These are phyloP conservation scores for Xiphydria camelus DNA, from an alignment of 2,888 invertebrate genomes.

Conservation along the genomic window DNA sequence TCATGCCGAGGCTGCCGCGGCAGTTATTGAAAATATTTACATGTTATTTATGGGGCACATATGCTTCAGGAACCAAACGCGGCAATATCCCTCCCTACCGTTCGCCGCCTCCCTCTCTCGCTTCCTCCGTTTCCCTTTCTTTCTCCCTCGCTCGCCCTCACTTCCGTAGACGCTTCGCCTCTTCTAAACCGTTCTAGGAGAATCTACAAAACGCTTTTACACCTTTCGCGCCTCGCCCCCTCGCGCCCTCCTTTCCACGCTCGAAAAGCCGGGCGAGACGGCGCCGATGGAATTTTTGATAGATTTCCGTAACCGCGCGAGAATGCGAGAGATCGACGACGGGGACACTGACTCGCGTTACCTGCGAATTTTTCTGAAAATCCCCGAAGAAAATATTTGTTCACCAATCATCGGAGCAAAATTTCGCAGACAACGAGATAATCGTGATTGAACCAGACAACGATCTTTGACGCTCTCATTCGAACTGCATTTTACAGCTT, in stretches of 20 bases:
- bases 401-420: too few relatives aligned
- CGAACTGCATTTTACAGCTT: too few relatives aligned
- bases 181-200: conserved; percentile 20
- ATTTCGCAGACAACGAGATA: too few relatives aligned
- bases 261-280: conserved; percentile 7
- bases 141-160: conserved; percentile 9
- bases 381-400: too few relatives aligned
- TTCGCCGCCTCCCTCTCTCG: conserved; percentile 10
- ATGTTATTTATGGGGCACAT: conserved; percentile 54
- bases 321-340: too few relatives aligned
- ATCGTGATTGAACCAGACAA: too few relatives aligned
- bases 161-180: conserved; percentile 4
- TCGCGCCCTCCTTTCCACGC: conserved; percentile 11
- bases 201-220: conserved; percentile 35
- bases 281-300: conserved; percentile 24
- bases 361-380: too few relatives aligned
- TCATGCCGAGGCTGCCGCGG: conserved; percentile 44
- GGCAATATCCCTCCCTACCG: conserved; percentile 32
- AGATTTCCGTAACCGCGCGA: conserved; percentile 11
- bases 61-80: conserved; percentile 46
- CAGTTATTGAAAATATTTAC: conserved; percentile 57
- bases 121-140: conserved; percentile 14
- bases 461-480: too few relatives aligned
- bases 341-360: too few relatives aligned
- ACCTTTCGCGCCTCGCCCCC: conserved; percentile 16